These are phyloP conservation scores for Amia ocellicauda DNA, from an alignment of 2,113 vertebrate species.

Conservation along the genomic window DNA sequence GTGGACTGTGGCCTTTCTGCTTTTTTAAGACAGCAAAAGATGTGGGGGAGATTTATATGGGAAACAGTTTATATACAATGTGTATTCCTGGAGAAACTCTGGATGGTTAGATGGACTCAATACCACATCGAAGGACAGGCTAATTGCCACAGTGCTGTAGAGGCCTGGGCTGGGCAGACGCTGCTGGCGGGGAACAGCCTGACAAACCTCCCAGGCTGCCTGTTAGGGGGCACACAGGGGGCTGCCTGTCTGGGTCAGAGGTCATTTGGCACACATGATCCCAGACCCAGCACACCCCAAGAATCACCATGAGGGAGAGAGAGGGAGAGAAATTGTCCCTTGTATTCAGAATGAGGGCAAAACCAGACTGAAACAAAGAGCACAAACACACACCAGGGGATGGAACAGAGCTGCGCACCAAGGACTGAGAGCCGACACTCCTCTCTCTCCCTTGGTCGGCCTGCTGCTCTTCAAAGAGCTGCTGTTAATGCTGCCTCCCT, in stretches of 20 bases:
- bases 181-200: no score
- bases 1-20: no score
- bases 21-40: no score
- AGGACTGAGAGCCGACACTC: background rate
- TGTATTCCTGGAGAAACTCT: no score
- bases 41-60: no score
- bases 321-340: constrained; percentile 36
- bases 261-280: background rate
- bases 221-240: background rate
- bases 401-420: background rate
- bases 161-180: no score
- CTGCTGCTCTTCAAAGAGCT: no score
- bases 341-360: constrained; percentile 46
- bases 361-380: background rate
- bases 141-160: no score
- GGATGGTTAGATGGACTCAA: no score
- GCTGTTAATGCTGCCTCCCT: no score
- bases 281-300: background rate
- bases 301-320: constrained; percentile 15
- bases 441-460: background rate
- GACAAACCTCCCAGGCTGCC: background rate
- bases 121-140: no score
- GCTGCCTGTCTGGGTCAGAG: background rate
- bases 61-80: no score
- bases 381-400: background rate